Conservation (phyloP, 1,140 invertebrate genomes). For the Latrodectus geometricus region DNA sequence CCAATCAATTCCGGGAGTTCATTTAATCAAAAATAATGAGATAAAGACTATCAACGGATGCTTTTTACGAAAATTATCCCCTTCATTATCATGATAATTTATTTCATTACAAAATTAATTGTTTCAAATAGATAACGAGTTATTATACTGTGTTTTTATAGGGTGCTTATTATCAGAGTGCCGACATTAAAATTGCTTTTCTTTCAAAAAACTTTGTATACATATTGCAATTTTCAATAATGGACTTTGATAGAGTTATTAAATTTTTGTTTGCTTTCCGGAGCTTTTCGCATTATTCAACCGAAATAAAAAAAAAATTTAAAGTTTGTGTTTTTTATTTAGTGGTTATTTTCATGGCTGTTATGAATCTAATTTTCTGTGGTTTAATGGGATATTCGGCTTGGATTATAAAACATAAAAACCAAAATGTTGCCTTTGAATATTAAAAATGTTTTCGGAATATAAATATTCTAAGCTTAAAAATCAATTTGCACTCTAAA, state of each 20-base stretch:
- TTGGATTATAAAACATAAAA: no score
- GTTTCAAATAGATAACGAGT: constrained; percentile 16
- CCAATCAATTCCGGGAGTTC: not conserved
- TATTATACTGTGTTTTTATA: not conserved
- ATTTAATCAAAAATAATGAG: constrained; percentile 45
- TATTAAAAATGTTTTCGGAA: no score
- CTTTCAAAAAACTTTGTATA: not conserved
- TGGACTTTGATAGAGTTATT: not conserved
- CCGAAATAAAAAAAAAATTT: no score
- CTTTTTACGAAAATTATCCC: constrained; percentile 49
- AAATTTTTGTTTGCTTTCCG: no score
- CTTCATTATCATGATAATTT: constrained; percentile 50
- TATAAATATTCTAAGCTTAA: no score
- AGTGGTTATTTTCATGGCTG: no score
- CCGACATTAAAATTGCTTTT: not conserved
- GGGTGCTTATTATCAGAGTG: not conserved
- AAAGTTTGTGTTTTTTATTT: no score
- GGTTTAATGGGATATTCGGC: no score
- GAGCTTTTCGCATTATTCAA: no score
- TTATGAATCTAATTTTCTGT: no score
- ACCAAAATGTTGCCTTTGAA: no score
- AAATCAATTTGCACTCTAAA: no score
- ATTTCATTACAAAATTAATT: constrained; percentile 57
- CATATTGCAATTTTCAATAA: not conserved
- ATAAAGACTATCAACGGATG: constrained; percentile 34